phyloP scores from a whole-genome alignment of 2,113 vertebrate genomes.

The Arothron firmamentum region DNA sequence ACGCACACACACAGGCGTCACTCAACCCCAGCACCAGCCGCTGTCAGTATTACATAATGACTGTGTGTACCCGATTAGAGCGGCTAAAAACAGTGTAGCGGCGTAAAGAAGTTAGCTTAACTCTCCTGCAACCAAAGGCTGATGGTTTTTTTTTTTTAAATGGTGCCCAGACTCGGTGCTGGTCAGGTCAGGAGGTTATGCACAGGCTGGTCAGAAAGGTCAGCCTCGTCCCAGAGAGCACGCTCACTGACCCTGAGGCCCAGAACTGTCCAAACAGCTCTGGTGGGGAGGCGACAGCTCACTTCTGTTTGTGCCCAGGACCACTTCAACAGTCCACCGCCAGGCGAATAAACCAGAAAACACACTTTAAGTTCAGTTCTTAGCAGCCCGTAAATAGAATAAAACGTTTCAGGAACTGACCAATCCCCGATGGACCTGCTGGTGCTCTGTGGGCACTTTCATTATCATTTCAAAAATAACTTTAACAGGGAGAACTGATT shows the following conservation, averaged over 20 bases:
- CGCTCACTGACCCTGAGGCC: not conserved
- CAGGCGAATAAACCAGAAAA: not conserved
- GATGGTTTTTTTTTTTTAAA: too few relatives aligned
- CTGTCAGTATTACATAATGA: too few relatives aligned
- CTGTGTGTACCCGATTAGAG: too few relatives aligned
- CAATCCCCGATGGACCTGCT: slow-evolving; percentile 61
- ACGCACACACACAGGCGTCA: not conserved
- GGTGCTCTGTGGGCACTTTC: slow-evolving; percentile 13
- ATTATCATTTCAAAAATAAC: too few relatives aligned
- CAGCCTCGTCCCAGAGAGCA: slow-evolving; percentile 26
- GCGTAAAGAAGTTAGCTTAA: too few relatives aligned
- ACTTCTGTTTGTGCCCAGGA: not conserved
- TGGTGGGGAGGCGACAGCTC: slow-evolving; percentile 11
- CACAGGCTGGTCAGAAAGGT: slow-evolving; percentile 44
- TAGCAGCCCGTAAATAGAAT: too few relatives aligned
- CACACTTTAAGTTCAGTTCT: not conserved
- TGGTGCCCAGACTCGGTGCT: slow-evolving; percentile 7
- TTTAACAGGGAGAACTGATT: too few relatives aligned
- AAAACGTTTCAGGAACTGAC: slow-evolving; percentile 17
- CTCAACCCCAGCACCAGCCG: too few relatives aligned
- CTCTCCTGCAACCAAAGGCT: too few relatives aligned
- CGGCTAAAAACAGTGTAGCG: too few relatives aligned
- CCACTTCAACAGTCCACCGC: not conserved
- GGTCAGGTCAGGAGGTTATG: slow-evolving; percentile 41
- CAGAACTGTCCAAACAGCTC: not conserved